Percentiles rank a stretch among this genome's conserved stretches.
Evolutionary conservation across 2,888 invertebrate species (phyloP).

Genomic region (Pelosia muscerda): DNA sequence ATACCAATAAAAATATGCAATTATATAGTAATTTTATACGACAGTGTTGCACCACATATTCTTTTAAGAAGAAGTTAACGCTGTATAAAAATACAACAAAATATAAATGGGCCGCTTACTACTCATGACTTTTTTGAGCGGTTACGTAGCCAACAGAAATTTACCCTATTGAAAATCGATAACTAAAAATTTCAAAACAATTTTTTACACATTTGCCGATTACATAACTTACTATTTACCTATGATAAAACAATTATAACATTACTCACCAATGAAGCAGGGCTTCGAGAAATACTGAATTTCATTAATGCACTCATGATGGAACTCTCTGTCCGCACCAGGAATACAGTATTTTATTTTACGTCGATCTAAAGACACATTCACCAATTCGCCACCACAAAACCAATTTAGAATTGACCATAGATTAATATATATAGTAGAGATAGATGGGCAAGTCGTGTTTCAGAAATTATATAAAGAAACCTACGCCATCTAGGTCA

Average conservation of each 20-base stretch:
- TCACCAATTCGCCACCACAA: constrained; percentile 37
- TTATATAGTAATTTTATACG: background rate
- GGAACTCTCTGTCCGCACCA: constrained; percentile 86
- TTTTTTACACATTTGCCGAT: constrained; percentile 57
- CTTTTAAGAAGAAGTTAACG: background rate
- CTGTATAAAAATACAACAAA: background rate
- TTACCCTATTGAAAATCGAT: background rate
- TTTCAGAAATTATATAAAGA: too few species aligned
- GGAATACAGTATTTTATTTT: constrained; percentile 69
- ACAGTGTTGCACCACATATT: constrained; percentile 2
- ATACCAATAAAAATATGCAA: background rate
- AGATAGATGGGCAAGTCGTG: too few species aligned
- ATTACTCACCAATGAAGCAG: constrained; percentile 75
- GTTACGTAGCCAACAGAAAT: background rate
- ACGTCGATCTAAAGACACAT: constrained; percentile 54
- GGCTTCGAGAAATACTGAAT: constrained; percentile 76
- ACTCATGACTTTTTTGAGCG: too few species aligned
- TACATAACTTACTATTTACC: constrained; percentile 77
- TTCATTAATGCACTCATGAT: constrained; percentile 86
- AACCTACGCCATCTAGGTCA: too few species aligned
- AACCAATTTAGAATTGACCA: constrained; percentile 1
- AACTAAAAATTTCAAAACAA: constrained; percentile 50
- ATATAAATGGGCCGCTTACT: background rate
- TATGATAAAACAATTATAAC: constrained; percentile 32
- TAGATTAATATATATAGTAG: too few species aligned